phyloP scores from a whole-genome alignment of 2,888 invertebrate species.

The Leptinotarsa haldemani region DNA sequence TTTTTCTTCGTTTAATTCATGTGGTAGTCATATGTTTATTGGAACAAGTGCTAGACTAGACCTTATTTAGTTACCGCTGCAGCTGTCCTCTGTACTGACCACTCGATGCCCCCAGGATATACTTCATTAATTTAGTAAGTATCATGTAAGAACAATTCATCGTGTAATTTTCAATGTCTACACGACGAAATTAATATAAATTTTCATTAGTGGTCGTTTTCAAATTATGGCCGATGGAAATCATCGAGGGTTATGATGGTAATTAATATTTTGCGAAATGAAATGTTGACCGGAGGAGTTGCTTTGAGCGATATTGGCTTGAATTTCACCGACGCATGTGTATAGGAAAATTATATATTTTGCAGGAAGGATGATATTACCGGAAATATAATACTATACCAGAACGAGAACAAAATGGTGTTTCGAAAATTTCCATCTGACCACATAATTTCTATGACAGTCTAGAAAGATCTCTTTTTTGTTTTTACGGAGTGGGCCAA shows the following conservation, averaged over 20 bases:
- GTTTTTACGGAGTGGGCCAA: too few relatives aligned
- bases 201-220: slow-evolving; percentile 28
- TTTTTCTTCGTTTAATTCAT: slow-evolving; percentile 49
- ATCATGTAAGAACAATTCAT: slow-evolving; percentile 32
- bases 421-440: neutral
- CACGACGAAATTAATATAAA: slow-evolving; percentile 32
- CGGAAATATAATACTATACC: neutral
- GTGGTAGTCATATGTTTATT: slow-evolving; percentile 57
- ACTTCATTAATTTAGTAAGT: slow-evolving; percentile 35
- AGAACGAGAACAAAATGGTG: neutral
- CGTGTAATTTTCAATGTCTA: slow-evolving; percentile 34
- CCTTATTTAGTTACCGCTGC: slow-evolving; percentile 40
- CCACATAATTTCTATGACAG: too few relatives aligned
- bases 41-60: slow-evolving; percentile 50
- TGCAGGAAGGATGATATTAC: neutral
- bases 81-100: slow-evolving; percentile 40
- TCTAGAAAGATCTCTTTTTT: too few relatives aligned
- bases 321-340: neutral
- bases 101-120: slow-evolving; percentile 22
- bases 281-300: neutral
- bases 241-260: slow-evolving; percentile 22
- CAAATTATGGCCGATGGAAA: slow-evolving; percentile 22
- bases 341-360: neutral
- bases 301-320: neutral
- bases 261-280: slow-evolving; percentile 23